phyloP scores from a whole-genome alignment of 2,113 vertebrate genomes.

The Actinemys pallida region DNA sequence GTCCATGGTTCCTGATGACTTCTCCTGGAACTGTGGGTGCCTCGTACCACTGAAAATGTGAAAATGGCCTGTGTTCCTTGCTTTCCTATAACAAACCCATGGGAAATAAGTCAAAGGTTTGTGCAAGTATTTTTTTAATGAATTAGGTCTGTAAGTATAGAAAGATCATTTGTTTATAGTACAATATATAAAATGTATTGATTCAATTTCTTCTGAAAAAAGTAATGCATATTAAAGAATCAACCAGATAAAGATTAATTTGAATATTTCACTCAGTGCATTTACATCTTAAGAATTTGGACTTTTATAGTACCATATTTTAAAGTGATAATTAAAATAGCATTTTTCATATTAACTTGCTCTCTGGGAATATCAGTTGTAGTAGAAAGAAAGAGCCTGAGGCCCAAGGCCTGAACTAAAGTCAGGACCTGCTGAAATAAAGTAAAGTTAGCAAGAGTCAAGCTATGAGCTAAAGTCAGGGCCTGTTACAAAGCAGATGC shows the following conservation, averaged over 20 bases:
- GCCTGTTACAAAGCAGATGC: too few species aligned
- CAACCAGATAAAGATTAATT: constrained; percentile 14
- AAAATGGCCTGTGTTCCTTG: background rate
- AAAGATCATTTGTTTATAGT: background rate
- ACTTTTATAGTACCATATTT: background rate
- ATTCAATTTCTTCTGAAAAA: constrained; percentile 33
- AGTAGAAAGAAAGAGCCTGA: too few species aligned
- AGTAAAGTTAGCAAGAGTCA: too few species aligned
- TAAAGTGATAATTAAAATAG: constrained; percentile 10
- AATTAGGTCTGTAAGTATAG: background rate
- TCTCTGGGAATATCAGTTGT: background rate
- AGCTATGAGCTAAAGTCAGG: too few species aligned
- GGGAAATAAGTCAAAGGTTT: background rate
- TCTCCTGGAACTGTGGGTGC: rapidly evolving
- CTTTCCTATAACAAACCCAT: background rate
- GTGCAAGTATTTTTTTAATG: background rate
- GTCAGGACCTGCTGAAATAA: too few species aligned
- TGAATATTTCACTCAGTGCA: constrained; percentile 3
- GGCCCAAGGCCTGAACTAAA: too few species aligned
- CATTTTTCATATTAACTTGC: constrained; percentile 18
- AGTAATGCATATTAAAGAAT: constrained; percentile 46
- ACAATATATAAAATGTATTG: background rate
- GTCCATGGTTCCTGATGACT: background rate
- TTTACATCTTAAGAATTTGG: constrained; percentile 41
- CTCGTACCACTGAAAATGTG: rapidly evolving